Percentiles rank a stretch among this genome's conserved stretches.
Conservation (phyloP, 2,888 invertebrate genomes). For the Unio delphinus region DNA sequence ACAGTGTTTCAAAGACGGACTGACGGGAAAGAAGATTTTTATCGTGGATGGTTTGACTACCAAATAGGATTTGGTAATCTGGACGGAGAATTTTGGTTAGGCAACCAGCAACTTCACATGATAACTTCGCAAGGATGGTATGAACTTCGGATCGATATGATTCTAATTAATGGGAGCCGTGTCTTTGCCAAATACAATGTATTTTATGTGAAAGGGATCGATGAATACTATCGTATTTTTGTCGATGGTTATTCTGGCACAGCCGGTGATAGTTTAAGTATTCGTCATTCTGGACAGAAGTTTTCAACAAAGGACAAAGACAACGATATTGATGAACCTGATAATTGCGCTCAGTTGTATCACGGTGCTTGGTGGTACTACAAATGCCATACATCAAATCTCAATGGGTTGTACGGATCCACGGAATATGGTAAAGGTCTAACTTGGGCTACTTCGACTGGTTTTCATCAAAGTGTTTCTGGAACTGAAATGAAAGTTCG, state of each 20-base stretch:
- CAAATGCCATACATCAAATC: no score
- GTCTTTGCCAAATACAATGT: conserved; percentile 9
- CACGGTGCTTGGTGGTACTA: no score
- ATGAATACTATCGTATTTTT: conserved; percentile 5
- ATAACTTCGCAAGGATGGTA: conserved; percentile 13
- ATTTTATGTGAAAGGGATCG: conserved; percentile 6
- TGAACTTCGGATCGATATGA: conserved; percentile 17
- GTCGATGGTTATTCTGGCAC: conserved; percentile 12
- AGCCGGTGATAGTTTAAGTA: conserved; percentile 7
- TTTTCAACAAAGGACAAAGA: no score
- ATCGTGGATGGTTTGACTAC: conserved; percentile 19
- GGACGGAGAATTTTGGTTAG: conserved; percentile 20
- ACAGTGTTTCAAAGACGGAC: conserved; percentile 15
- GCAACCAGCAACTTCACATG: conserved; percentile 9
- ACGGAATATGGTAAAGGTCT: no score
- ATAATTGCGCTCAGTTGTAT: no score
- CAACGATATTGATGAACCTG: no score
- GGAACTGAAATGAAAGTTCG: no score
- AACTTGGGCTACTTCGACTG: no score
- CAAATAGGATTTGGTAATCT: conserved; percentile 15
- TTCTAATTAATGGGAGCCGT: background rate
- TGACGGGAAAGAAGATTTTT: conserved; percentile 7
- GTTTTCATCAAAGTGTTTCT: no score
- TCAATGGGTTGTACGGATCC: no score
- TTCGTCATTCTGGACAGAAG: no score